Evolutionary conservation across 2,113 vertebrate genomes (phyloP).

Genomic region (Syrmaticus mikado): DNA sequence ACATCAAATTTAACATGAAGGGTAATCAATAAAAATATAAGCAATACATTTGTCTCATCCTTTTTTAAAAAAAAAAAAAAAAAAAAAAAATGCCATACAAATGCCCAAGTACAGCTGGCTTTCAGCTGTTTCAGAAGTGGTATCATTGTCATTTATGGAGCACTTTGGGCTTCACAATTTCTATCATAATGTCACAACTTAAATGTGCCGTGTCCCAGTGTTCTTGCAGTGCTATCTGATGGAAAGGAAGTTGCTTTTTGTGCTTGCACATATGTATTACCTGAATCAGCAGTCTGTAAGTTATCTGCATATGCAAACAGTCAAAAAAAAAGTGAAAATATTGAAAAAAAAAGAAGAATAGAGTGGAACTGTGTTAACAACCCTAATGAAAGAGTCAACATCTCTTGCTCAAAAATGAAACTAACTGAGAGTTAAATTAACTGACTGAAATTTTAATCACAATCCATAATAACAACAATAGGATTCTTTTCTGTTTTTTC

Average conservation of each 20-base stretch:
- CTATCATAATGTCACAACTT: not conserved
- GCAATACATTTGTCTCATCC: not conserved
- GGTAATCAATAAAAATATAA: slow-evolving; percentile 54
- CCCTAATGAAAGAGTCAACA: not conserved
- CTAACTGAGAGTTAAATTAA: not conserved
- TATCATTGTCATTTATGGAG: not conserved
- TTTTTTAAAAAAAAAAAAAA: too few relatives aligned
- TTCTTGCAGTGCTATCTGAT: not conserved
- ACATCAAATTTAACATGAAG: slow-evolving; percentile 26
- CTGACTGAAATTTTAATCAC: not conserved
- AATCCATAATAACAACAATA: not conserved
- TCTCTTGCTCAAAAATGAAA: slow-evolving; percentile 19
- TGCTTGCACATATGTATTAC: not conserved
- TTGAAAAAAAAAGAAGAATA: not conserved
- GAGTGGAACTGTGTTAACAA: not conserved
- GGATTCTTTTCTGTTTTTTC: not conserved
- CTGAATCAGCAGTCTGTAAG: not conserved
- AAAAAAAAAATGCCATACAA: too few relatives aligned
- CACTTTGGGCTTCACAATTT: slow-evolving; percentile 5
- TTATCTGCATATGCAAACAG: not conserved
- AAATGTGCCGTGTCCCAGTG: not conserved
- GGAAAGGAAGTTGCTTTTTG: not conserved
- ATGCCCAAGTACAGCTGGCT: not conserved
- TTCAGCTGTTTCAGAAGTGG: slow-evolving; percentile 10
- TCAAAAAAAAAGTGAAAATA: not conserved